These are phyloP conservation scores for Emydoidea blandingii DNA, from an alignment of 2,797 vertebrate genomes.

Conservation along the genomic window DNA sequence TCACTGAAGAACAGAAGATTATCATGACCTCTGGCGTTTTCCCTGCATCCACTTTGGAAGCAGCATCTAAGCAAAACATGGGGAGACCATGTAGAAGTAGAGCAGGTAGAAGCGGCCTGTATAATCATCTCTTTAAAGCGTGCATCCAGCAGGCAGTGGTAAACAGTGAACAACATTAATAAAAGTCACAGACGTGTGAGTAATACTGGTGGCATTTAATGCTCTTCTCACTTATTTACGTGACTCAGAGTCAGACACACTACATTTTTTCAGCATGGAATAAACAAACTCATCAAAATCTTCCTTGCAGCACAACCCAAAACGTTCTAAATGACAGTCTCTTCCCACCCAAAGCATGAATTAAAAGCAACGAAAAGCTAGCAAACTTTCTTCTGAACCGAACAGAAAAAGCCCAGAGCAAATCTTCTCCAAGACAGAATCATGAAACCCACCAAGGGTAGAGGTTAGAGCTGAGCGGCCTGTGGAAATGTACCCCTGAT, in stretches of 20 bases:
- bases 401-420: background rate
- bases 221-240: constrained; percentile 57
- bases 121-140: constrained; percentile 49
- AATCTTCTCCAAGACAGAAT: background rate
- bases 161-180: constrained; percentile 74
- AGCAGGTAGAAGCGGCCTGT: constrained; percentile 24
- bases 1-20: constrained; percentile 33
- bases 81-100: background rate
- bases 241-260: constrained; percentile 73
- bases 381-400: background rate
- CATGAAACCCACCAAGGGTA: background rate
- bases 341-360: constrained; percentile 65
- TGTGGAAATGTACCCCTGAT: background rate
- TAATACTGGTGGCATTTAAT: constrained; percentile 73
- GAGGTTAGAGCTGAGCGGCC: background rate
- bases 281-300: constrained; percentile 70
- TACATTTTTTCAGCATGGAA: constrained; percentile 61
- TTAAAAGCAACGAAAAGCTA: constrained; percentile 60
- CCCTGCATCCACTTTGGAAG: constrained; percentile 38
- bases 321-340: constrained; percentile 62
- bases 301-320: constrained; percentile 54
- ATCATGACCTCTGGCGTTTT: constrained; percentile 34
- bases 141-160: constrained; percentile 53
- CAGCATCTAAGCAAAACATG: constrained; percentile 2
- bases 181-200: constrained; percentile 77